Conservation (phyloP, 2,888 invertebrate species). For the Erebia palarica region DNA sequence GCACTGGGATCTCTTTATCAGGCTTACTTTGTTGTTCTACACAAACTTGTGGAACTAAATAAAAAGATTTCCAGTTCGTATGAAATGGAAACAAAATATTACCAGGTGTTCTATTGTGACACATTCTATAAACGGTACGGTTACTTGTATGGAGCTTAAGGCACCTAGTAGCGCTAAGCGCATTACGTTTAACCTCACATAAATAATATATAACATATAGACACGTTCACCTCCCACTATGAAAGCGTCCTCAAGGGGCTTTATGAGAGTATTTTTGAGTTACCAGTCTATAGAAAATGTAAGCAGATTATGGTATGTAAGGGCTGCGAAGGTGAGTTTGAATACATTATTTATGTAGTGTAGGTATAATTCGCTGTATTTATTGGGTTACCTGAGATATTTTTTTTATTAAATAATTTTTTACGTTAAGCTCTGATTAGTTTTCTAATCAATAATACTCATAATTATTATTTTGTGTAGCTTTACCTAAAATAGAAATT, state of each 20-base stretch:
- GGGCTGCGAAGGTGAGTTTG: background rate
- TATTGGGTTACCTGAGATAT: background rate
- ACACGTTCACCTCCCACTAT: constrained; percentile 39
- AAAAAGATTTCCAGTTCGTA: background rate
- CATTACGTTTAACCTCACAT: constrained; percentile 46
- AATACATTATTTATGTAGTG: background rate
- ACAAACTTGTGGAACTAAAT: background rate
- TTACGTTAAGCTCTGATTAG: too few relatives aligned
- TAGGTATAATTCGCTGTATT: background rate
- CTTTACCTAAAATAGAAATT: too few relatives aligned
- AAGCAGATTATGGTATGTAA: constrained; percentile 41
- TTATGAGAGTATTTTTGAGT: constrained; percentile 42
- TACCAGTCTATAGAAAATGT: constrained; percentile 43
- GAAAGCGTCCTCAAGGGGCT: constrained; percentile 38
- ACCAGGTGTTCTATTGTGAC: constrained; percentile 10
- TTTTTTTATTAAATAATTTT: background rate
- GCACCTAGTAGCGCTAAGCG: constrained; percentile 47
- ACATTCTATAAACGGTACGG: constrained; percentile 8
- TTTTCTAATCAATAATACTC: too few relatives aligned
- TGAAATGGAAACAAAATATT: constrained; percentile 10
- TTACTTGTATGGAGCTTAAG: constrained; percentile 35
- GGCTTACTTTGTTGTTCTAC: too few relatives aligned
- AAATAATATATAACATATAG: constrained; percentile 47
- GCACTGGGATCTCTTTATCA: too few relatives aligned
- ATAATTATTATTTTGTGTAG: too few relatives aligned